A percentile compares a stretch with the other conserved stretches of the same genome.
phyloP scores from a whole-genome alignment of 2,888 invertebrate species.

The Acanthosepion esculentum region DNA sequence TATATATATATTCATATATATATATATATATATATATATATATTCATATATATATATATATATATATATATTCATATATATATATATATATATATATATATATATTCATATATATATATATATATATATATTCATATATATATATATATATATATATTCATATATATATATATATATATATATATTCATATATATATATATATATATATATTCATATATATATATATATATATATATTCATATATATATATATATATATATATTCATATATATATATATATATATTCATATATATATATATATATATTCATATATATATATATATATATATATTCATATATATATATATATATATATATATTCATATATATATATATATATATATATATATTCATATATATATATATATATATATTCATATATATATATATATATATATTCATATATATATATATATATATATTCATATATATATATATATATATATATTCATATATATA shows the following conservation, averaged over 20 bases:
- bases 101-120: too few relatives aligned
- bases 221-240: not conserved
- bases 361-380: not conserved
- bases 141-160: too few relatives aligned
- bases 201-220: not conserved
- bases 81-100: too few relatives aligned
- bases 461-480: not conserved
- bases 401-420: too few relatives aligned
- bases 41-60: too few relatives aligned
- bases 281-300: not conserved
- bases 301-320: not conserved
- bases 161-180: conserved; percentile 37
- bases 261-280: not conserved
- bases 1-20: too few relatives aligned
- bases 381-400: not conserved
- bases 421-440: too few relatives aligned
- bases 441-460: too few relatives aligned
- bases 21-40: too few relatives aligned
- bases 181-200: not conserved
- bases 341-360: not conserved
- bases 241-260: not conserved
- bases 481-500: not conserved
- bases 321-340: not conserved
- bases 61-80: too few relatives aligned
- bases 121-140: too few relatives aligned